A percentile compares a stretch with the other conserved stretches of the same genome.
These are phyloP conservation scores for Anhinga rufa DNA, from an alignment of 2,113 vertebrate genomes.

Conservation along the genomic window DNA sequence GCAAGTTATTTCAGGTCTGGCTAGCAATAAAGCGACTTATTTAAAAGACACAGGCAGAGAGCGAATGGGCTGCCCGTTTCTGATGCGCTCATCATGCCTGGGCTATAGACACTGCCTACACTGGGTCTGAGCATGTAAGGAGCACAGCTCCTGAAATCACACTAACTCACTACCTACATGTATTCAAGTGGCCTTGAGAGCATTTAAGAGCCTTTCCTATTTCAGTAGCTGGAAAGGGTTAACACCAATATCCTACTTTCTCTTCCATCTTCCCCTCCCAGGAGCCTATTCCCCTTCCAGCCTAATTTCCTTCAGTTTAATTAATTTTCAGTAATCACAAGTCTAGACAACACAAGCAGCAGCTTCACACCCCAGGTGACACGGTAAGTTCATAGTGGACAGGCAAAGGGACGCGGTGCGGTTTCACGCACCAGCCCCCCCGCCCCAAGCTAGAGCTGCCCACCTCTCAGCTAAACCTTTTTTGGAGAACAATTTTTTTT, in stretches of 20 bases:
- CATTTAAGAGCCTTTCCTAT: neutral
- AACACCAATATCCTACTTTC: slow-evolving; percentile 44
- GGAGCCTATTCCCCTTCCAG: slow-evolving; percentile 58
- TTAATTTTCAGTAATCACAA: slow-evolving; percentile 69
- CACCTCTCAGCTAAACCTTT: neutral
- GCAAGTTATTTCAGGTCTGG: slow-evolving; percentile 3
- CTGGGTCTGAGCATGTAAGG: rapidly evolving
- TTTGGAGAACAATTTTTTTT: slow-evolving; percentile 25
- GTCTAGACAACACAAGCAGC: slow-evolving; percentile 61
- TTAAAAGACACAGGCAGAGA: neutral
- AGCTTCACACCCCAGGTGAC: slow-evolving; percentile 62
- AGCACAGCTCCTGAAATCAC: neutral
- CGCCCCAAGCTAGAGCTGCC: neutral
- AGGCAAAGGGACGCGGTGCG: neutral
- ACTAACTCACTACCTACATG: neutral
- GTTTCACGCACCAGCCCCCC: neutral
- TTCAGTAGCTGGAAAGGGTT: slow-evolving; percentile 32
- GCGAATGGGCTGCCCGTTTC: neutral
- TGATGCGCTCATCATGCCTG: neutral
- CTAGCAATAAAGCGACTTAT: neutral
- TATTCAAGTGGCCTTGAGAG: neutral
- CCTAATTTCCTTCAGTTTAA: slow-evolving; percentile 66
- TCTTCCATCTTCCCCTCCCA: slow-evolving; percentile 50
- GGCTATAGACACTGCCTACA: neutral
- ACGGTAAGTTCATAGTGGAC: neutral